Evolutionary conservation across 2,113 vertebrate species (phyloP).

Genomic region (Dolichallabes microphthalmus): DNA sequence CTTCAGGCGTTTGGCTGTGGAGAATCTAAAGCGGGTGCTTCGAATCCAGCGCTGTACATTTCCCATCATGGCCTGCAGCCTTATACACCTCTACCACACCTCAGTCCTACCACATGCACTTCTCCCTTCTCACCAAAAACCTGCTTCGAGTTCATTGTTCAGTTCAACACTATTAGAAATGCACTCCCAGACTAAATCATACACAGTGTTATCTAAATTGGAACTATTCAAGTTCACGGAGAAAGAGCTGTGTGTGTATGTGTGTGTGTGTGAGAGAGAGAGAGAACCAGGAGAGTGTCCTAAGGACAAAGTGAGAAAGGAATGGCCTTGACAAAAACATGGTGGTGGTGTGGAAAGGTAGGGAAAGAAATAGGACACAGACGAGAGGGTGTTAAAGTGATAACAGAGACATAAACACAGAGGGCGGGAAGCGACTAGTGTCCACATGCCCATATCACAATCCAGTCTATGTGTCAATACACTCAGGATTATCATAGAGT

Average conservation of each 20-base stretch:
- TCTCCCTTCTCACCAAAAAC: constrained; percentile 4
- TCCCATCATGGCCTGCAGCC: constrained; percentile 26
- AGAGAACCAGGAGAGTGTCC: background rate
- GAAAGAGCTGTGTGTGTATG: background rate
- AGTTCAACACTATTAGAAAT: constrained; percentile 39
- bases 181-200: background rate
- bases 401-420: constrained; percentile 43
- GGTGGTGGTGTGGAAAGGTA: constrained; percentile 25
- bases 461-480: constrained; percentile 39
- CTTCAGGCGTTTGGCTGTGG: constrained; percentile 54
- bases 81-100: background rate
- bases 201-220: background rate
- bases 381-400: constrained; percentile 43
- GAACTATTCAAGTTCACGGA: background rate
- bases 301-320: constrained; percentile 13
- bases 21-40: constrained; percentile 64
- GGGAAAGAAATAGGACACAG: constrained; percentile 18
- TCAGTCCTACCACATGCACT: background rate
- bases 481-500: constrained; percentile 40
- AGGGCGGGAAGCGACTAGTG: constrained; percentile 44
- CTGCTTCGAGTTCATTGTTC: constrained; percentile 32
- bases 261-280: background rate
- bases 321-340: constrained; percentile 21
- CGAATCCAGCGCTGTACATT: constrained; percentile 42
- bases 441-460: constrained; percentile 46